A percentile compares a stretch with the other conserved stretches of the same genome.
phyloP scores from a whole-genome alignment of 2,797 vertebrate species.

The Loris lydekkerianus region DNA sequence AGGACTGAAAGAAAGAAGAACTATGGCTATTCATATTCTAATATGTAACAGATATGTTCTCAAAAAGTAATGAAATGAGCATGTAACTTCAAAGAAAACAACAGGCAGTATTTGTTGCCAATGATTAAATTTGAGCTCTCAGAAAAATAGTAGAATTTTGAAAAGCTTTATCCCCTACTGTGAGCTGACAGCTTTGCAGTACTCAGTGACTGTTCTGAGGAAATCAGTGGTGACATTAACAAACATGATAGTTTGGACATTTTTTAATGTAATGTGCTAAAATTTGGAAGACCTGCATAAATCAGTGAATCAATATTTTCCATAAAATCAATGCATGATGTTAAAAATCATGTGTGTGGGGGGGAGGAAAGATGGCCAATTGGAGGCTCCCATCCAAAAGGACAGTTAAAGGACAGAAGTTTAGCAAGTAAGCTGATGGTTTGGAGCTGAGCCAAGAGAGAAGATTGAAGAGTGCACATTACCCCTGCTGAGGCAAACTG shows the following conservation, averaged over 20 bases:
- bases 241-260: neutral
- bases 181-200: neutral
- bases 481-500: too few relatives aligned
- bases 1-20: neutral
- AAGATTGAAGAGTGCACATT: too few relatives aligned
- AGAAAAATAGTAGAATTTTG: neutral
- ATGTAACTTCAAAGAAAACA: slow-evolving; percentile 33
- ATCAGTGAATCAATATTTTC: neutral
- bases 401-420: too few relatives aligned
- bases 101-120: slow-evolving; percentile 4
- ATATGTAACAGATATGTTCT: neutral
- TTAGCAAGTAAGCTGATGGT: too few relatives aligned
- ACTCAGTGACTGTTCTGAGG: slow-evolving; percentile 17
- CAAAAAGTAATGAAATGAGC: neutral
- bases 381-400: too few relatives aligned
- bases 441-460: too few relatives aligned
- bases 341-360: neutral
- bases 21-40: neutral
- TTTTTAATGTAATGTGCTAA: slow-evolving; percentile 11
- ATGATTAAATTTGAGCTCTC: slow-evolving; percentile 11
- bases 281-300: slow-evolving; percentile 12
- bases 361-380: too few relatives aligned
- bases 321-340: neutral
- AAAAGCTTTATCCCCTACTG: neutral
- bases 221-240: neutral